A percentile compares a stretch with the other conserved stretches of the same genome.
Evolutionary conservation across 2,797 vertebrate genomes (phyloP).

Genomic region (Miichthys miiuy): DNA sequence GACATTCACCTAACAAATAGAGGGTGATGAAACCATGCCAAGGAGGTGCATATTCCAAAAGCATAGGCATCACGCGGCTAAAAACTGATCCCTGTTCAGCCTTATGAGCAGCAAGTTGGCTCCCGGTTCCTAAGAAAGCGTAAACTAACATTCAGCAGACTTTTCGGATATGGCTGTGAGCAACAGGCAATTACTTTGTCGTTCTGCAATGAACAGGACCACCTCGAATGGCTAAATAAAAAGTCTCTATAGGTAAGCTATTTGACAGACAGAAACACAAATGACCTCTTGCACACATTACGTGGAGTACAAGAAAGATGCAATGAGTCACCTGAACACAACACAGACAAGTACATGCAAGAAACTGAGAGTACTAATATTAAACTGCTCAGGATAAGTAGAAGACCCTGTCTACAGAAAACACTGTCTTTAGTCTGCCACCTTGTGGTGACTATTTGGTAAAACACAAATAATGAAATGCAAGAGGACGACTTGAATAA

Average conservation of each 20-base stretch:
- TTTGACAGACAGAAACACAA: not conserved
- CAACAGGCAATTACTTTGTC: slow-evolving; percentile 7
- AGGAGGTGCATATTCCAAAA: slow-evolving; percentile 51
- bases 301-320: not conserved
- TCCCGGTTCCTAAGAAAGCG: slow-evolving; percentile 19
- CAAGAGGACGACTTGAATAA: slow-evolving; percentile 1
- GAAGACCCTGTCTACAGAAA: not conserved
- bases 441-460: slow-evolving; percentile 45
- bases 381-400: not conserved
- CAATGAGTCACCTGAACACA: slow-evolving; percentile 5
- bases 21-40: slow-evolving; percentile 20
- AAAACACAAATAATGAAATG: slow-evolving; percentile 20
- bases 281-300: not conserved
- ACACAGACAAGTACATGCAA: slow-evolving; percentile 19
- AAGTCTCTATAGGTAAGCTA: not conserved
- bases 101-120: slow-evolving; percentile 21
- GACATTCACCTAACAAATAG: slow-evolving; percentile 42
- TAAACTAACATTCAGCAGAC: slow-evolving; percentile 23
- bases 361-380: not conserved
- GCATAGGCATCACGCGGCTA: slow-evolving; percentile 50
- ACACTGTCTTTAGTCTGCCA: slow-evolving; percentile 24
- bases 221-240: not conserved
- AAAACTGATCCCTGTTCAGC: slow-evolving; percentile 38
- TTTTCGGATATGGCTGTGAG: slow-evolving; percentile 43
- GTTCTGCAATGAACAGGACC: slow-evolving; percentile 12